Percentiles rank a stretch among this genome's conserved stretches.
Conservation (phyloP, 1,140 invertebrate species). For the Linepithema humile region DNA sequence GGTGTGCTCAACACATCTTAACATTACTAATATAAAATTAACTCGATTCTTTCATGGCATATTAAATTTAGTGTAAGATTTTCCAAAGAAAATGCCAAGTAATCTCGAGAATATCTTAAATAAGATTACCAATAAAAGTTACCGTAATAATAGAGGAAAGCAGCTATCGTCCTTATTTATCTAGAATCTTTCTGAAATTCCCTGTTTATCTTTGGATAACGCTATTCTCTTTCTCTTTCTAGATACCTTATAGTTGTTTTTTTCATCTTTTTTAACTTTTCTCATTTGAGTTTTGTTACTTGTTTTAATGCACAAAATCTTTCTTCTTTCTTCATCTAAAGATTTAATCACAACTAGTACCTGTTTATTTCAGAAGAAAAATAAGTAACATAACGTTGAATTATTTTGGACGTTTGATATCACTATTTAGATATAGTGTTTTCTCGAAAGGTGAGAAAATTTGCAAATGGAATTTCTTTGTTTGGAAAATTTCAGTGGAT, state of each 20-base stretch:
- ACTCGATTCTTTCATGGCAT: background rate
- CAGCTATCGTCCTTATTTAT: constrained; percentile 32
- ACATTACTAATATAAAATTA: background rate
- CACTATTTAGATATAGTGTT: background rate
- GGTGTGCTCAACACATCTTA: background rate
- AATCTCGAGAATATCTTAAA: constrained; percentile 39
- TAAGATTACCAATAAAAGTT: constrained; percentile 29
- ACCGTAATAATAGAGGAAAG: background rate
- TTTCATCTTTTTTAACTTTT: background rate
- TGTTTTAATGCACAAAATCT: no score
- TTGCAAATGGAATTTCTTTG: background rate
- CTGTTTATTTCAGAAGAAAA: background rate
- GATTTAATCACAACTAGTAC: background rate
- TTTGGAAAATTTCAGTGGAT: constrained; percentile 11
- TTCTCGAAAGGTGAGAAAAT: background rate
- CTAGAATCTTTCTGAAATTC: constrained; percentile 11
- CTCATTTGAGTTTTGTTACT: background rate
- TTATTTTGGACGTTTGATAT: background rate
- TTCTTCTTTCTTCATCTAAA: background rate
- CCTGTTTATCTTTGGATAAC: background rate
- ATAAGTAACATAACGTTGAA: background rate
- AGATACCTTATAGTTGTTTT: background rate
- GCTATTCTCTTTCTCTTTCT: background rate
- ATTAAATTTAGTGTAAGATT: background rate
- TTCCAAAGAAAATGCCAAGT: background rate